Conservation (phyloP, 2,888 invertebrate species). For the Rhagonycha lutea region DNA sequence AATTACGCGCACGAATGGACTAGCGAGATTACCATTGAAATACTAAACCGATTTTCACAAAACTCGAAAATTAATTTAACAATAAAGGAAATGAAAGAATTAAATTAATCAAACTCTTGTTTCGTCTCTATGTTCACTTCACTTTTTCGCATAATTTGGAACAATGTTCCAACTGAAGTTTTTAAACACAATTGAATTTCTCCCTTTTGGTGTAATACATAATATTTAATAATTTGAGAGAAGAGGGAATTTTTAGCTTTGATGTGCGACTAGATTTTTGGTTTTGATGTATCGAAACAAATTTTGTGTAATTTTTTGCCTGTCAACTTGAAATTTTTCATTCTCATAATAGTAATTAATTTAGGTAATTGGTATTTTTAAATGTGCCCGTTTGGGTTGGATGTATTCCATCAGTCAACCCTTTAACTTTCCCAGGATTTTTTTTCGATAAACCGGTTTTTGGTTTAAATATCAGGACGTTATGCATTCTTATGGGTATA, state of each 20-base stretch:
- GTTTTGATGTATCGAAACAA: not conserved
- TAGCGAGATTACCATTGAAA: no score
- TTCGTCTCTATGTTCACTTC: no score
- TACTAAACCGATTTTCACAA: no score
- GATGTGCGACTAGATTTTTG: not conserved
- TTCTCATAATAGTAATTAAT: not conserved
- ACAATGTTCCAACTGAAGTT: not conserved
- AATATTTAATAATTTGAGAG: not conserved
- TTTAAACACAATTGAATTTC: not conserved
- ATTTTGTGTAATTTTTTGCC: not conserved
- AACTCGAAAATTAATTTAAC: no score
- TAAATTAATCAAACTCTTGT: no score
- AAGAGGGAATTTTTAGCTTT: not conserved
- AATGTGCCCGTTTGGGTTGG: constrained; percentile 10
- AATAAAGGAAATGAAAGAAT: no score
- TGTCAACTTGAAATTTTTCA: not conserved
- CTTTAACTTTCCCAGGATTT: constrained; percentile 38
- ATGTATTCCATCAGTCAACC: constrained; percentile 18
- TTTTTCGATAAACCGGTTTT: constrained; percentile 38
- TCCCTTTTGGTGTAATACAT: not conserved
- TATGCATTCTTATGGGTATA: constrained; percentile 27
- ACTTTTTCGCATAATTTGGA: no score
- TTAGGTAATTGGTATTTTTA: not conserved
- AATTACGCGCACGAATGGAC: no score
- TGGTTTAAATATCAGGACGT: constrained; percentile 35